These are phyloP conservation scores for Drosophila ezoana DNA, from an alignment of 2,888 invertebrate genomes.

Conservation along the genomic window DNA sequence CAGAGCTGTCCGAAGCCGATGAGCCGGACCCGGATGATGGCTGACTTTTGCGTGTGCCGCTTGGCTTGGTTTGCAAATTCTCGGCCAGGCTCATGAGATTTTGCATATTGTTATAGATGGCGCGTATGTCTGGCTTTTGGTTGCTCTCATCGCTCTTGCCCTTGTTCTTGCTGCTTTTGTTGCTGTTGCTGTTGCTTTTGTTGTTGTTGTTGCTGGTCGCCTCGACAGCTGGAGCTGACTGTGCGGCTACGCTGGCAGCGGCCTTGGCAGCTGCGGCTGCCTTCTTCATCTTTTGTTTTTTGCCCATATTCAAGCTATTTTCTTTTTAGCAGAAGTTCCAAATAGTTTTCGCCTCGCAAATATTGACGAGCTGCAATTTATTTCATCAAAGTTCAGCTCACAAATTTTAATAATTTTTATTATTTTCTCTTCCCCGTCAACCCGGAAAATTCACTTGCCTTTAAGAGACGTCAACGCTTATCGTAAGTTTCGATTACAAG, in stretches of 20 bases:
- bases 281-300: constrained; percentile 45
- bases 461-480: not conserved
- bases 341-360: constrained; percentile 14
- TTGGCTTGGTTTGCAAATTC: constrained; percentile 1
- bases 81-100: constrained; percentile 30
- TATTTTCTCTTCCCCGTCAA: not conserved
- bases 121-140: not conserved
- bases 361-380: constrained; percentile 32
- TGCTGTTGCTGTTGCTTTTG: not conserved
- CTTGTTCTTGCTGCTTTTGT: not conserved
- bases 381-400: constrained; percentile 11
- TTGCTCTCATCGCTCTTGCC: not conserved
- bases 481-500: not conserved
- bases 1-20: constrained; percentile 16
- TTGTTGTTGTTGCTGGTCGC: not conserved
- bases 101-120: constrained; percentile 6
- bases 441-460: constrained; percentile 6
- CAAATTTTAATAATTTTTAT: constrained; percentile 10
- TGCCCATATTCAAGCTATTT: constrained; percentile 46
- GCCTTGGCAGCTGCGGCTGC: constrained; percentile 10
- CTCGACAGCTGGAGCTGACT: not conserved
- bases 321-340: not conserved
- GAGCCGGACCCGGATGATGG: constrained; percentile 8
- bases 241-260: constrained; percentile 8
- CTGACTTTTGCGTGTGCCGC: not conserved